Conservation (phyloP, 1,140 invertebrate species). For the Rhyacophila brunnea region DNA sequence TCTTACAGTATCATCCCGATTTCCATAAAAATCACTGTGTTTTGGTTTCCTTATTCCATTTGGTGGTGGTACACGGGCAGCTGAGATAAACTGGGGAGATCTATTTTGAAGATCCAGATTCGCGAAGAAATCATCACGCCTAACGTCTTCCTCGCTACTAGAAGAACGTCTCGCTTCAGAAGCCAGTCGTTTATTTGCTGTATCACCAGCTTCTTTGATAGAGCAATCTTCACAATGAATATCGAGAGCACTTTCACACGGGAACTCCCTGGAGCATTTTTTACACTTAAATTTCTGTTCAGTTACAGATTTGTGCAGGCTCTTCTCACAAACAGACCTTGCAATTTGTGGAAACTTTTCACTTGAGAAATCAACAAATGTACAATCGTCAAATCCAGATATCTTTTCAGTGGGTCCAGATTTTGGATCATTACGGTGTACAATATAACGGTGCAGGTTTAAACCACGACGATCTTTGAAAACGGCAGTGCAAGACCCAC, state of each 20-base stretch:
- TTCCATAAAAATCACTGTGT: slow-evolving; percentile 24
- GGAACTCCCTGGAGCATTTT: slow-evolving; percentile 72
- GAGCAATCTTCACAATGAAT: slow-evolving; percentile 63
- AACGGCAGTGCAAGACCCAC: slow-evolving; percentile 65
- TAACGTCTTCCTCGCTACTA: slow-evolving; percentile 54
- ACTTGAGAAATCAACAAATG: slow-evolving; percentile 75
- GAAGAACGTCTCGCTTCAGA: slow-evolving; percentile 29
- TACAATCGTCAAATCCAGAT: slow-evolving; percentile 71
- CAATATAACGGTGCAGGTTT: slow-evolving; percentile 64
- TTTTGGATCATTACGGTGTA: slow-evolving; percentile 54
- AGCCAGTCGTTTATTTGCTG: slow-evolving; percentile 17
- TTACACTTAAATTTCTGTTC: slow-evolving; percentile 69
- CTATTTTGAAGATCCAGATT: slow-evolving; percentile 75
- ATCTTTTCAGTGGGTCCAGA: slow-evolving; percentile 40
- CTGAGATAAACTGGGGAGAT: slow-evolving; percentile 49
- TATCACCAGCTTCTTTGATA: slow-evolving; percentile 36
- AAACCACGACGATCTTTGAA: slow-evolving; percentile 70
- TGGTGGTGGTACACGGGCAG: slow-evolving; percentile 10
- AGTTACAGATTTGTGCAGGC: slow-evolving; percentile 61
- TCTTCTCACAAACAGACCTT: slow-evolving; percentile 68
- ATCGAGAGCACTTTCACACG: slow-evolving; percentile 67
- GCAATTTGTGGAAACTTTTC: slow-evolving; percentile 77
- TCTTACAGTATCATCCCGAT: slow-evolving; percentile 11
- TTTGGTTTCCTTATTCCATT: slow-evolving; percentile 12
- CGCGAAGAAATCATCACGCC: slow-evolving; percentile 76